These are phyloP conservation scores for Charaxes varanes DNA, from an alignment of 1,140 invertebrate species.

Conservation along the genomic window DNA sequence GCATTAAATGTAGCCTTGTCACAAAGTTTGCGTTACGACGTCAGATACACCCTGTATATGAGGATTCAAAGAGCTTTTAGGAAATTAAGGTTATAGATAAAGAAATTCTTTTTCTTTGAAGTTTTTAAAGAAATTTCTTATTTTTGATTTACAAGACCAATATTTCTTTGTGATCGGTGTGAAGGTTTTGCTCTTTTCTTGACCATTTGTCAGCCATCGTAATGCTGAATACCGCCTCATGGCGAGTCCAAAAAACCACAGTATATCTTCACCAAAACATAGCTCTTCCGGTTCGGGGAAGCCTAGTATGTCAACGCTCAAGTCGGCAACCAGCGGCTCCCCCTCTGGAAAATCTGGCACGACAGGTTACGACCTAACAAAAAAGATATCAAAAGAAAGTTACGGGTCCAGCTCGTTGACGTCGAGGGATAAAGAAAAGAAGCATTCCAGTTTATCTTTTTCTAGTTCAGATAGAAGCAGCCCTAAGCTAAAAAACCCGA, in stretches of 20 bases:
- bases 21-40: no score
- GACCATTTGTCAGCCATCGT: no score
- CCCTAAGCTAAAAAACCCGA: slow-evolving; percentile 80
- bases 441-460: slow-evolving; percentile 73
- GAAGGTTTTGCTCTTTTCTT: no score
- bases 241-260: slow-evolving; percentile 80
- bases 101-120: no score
- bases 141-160: no score
- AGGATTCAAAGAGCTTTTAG: no score
- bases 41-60: no score
- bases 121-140: no score
- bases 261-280: slow-evolving; percentile 85
- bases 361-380: slow-evolving; percentile 60
- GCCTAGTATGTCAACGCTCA: slow-evolving; percentile 91
- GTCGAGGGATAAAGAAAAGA: slow-evolving; percentile 78
- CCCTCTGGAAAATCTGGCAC: slow-evolving; percentile 67
- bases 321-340: slow-evolving; percentile 81
- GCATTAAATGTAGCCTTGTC: no score
- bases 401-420: slow-evolving; percentile 65
- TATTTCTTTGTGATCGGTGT: no score
- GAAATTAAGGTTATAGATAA: no score
- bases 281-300: slow-evolving; percentile 84
- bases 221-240: no score
- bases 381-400: slow-evolving; percentile 74
- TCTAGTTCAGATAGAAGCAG: slow-evolving; percentile 74